Conservation (phyloP, 2,888 invertebrate genomes). For the Ctenicera cuprea region DNA sequence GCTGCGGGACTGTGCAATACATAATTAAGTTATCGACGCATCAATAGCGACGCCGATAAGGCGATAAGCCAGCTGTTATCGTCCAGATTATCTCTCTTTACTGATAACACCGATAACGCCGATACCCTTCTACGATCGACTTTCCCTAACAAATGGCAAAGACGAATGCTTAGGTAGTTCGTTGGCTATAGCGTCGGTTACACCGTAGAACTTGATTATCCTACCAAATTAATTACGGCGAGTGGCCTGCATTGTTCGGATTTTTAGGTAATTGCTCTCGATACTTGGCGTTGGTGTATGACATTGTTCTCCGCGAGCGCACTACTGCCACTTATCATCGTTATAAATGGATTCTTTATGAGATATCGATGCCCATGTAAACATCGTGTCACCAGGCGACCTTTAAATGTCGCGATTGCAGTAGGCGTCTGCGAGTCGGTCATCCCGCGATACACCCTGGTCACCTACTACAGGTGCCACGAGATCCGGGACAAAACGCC, state of each 20-base stretch:
- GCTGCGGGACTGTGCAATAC: conserved; percentile 59
- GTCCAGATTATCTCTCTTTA: conserved; percentile 46
- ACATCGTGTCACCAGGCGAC: conserved; percentile 58
- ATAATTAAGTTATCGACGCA: conserved; percentile 63
- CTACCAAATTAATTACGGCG: conserved; percentile 32
- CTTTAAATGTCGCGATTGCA: conserved; percentile 67
- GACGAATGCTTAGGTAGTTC: conserved; percentile 17
- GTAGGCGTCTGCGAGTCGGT: conserved; percentile 46
- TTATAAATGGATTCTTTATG: conserved; percentile 34
- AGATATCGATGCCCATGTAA: conserved; percentile 42
- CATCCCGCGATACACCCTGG: conserved; percentile 35
- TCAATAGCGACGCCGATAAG: conserved; percentile 54
- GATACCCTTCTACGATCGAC: conserved; percentile 17
- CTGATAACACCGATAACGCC: conserved; percentile 47
- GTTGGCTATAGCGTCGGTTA: not conserved
- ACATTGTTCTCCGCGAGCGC: conserved; percentile 5
- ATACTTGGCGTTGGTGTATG: conserved; percentile 4
- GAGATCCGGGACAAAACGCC: conserved; percentile 16
- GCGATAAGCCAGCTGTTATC: conserved; percentile 54
- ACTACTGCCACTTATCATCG: conserved; percentile 4
- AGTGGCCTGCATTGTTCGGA: conserved; percentile 23
- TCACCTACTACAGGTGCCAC: conserved; percentile 35
- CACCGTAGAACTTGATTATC: conserved; percentile 35
- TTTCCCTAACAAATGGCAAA: conserved; percentile 12
- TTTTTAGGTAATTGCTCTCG: conserved; percentile 46